Evolutionary conservation across 2,797 vertebrate genomes (phyloP).

Genomic region (Spinus olivaceus): DNA sequence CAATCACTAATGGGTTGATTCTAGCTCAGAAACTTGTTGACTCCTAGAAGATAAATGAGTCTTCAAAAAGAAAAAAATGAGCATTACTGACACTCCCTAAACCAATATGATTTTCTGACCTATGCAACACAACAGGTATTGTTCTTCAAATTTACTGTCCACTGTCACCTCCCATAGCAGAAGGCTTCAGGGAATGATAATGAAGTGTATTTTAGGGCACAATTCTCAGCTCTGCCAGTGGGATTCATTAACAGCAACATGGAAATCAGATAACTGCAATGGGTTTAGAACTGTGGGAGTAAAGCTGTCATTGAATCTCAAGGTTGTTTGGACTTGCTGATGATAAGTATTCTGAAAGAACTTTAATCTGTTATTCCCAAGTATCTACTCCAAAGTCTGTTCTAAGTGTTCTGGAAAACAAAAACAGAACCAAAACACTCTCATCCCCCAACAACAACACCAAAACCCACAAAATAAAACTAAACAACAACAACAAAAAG

Average conservation of each 20-base stretch:
- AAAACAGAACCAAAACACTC: rapidly evolving
- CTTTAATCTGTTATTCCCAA: not conserved
- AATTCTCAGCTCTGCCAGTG: not conserved
- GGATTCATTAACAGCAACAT: not conserved
- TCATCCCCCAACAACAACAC: rapidly evolving
- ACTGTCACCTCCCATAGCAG: not conserved
- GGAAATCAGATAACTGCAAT: not conserved
- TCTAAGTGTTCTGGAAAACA: not conserved
- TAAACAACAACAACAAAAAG: not conserved
- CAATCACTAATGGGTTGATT: not conserved
- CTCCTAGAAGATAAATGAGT: not conserved
- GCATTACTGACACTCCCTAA: not conserved
- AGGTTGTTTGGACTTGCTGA: not conserved
- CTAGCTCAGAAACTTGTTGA: not conserved
- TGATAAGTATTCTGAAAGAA: not conserved
- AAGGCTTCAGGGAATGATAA: not conserved
- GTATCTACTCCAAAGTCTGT: not conserved
- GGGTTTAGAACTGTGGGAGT: not conserved
- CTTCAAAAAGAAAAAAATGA: not conserved
- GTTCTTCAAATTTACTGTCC: not conserved
- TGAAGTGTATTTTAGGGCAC: not conserved
- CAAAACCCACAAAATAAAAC: rapidly evolving
- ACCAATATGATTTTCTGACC: not conserved
- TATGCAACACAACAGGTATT: not conserved
- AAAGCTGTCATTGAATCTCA: not conserved